These are phyloP conservation scores for Agrotis puta DNA, from an alignment of 2,888 invertebrate genomes.

Conservation along the genomic window DNA sequence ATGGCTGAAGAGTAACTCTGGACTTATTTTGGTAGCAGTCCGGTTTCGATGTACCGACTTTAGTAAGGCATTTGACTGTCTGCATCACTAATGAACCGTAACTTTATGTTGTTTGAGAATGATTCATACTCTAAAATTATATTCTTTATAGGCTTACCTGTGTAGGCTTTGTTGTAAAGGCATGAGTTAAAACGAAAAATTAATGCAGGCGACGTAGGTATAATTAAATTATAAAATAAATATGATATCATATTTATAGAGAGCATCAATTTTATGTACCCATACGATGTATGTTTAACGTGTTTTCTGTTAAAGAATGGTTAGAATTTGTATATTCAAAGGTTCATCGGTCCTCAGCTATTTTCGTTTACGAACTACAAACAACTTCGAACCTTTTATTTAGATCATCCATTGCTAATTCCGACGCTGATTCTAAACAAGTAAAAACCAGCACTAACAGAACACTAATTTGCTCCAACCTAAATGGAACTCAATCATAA, in stretches of 20 bases:
- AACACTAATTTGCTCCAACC: slow-evolving; percentile 33
- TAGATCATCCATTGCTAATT: slow-evolving; percentile 30
- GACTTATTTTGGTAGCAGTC: slow-evolving; percentile 64
- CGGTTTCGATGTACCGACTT: slow-evolving; percentile 55
- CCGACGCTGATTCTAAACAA: slow-evolving; percentile 22
- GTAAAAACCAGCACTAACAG: slow-evolving; percentile 28
- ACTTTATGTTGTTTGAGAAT: slow-evolving; percentile 51
- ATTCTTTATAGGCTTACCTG: slow-evolving; percentile 6
- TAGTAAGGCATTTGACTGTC: slow-evolving; percentile 61
- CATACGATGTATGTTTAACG: slow-evolving; percentile 1
- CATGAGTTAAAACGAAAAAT: not conserved
- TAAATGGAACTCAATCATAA: slow-evolving; percentile 55
- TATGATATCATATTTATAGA: not conserved
- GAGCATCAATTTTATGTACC: not conserved
- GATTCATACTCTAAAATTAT: slow-evolving; percentile 39
- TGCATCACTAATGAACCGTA: slow-evolving; percentile 51
- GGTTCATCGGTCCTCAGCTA: slow-evolving; percentile 15
- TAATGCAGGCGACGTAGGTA: not conserved
- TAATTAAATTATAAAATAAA: no score
- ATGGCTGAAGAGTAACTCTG: slow-evolving; percentile 67
- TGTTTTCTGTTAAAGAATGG: slow-evolving; percentile 1
- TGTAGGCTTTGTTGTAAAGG: slow-evolving; percentile 3
- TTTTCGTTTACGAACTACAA: slow-evolving; percentile 17
- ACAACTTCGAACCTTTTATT: slow-evolving; percentile 19
- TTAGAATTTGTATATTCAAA: slow-evolving; percentile 13